Percentiles rank a stretch among this genome's conserved stretches.
These are phyloP conservation scores for Phaonia tiefii DNA, from an alignment of 2,888 invertebrate genomes.

Conservation along the genomic window DNA sequence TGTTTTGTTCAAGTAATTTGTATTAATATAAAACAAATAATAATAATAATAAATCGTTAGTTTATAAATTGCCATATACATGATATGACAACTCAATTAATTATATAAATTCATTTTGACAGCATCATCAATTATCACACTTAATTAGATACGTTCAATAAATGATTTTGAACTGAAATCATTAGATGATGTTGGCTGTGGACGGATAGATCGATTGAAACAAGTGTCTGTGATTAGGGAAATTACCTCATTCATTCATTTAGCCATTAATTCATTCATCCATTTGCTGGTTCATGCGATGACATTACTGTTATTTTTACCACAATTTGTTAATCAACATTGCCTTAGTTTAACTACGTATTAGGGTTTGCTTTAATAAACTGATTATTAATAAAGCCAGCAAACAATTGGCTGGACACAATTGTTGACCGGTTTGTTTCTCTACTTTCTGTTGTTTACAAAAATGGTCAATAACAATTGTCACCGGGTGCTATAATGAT, in stretches of 20 bases:
- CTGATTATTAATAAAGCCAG: too few relatives aligned
- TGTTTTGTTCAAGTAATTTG: constrained; percentile 30
- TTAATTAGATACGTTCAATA: constrained; percentile 50
- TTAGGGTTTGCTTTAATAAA: neutral
- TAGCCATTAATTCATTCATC: too few relatives aligned
- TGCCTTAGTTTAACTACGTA: constrained; percentile 1
- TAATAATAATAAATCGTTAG: constrained; percentile 54
- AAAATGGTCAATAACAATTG: neutral
- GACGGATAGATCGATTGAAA: neutral
- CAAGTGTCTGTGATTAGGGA: neutral
- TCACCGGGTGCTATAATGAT: constrained; percentile 48
- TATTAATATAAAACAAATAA: constrained; percentile 41
- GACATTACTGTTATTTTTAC: constrained; percentile 16
- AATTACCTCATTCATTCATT: constrained; percentile 13
- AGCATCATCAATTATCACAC: constrained; percentile 61
- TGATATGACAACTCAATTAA: constrained; percentile 64
- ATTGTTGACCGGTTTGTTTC: too few relatives aligned
- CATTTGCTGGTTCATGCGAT: neutral
- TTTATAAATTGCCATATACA: constrained; percentile 49
- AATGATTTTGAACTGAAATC: constrained; percentile 12
- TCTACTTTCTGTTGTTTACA: neutral
- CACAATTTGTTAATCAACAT: neutral
- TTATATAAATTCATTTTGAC: constrained; percentile 61
- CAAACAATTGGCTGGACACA: too few relatives aligned
- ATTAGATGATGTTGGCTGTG: neutral